Evolutionary conservation across 2,113 vertebrate genomes (phyloP).

Genomic region (Zeus faber): DNA sequence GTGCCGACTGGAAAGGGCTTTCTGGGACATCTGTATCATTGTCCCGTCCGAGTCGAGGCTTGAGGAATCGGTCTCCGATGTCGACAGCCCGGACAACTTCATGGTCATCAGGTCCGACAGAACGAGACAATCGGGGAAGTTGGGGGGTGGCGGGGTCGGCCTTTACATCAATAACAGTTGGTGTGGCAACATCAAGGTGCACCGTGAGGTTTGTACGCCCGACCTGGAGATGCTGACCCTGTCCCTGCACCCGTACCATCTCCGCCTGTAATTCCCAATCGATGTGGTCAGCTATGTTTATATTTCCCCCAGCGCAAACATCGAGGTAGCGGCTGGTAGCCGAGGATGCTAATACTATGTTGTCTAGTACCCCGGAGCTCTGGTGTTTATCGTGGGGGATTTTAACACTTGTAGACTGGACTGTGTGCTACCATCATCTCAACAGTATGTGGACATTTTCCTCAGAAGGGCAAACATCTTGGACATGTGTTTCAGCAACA

Average conservation of each 20-base stretch:
- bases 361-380: neutral
- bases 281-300: slow-evolving; percentile 8
- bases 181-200: slow-evolving; percentile 10
- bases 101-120: slow-evolving; percentile 3
- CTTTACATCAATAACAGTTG: neutral
- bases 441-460: slow-evolving; percentile 13
- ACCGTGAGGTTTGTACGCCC: neutral
- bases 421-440: neutral
- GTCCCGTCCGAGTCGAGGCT: neutral
- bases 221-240: slow-evolving; percentile 17
- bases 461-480: slow-evolving; percentile 5
- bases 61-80: neutral
- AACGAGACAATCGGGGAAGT: neutral
- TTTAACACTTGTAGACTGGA: neutral
- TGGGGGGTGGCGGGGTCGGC: slow-evolving; percentile 4
- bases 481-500: slow-evolving; percentile 17
- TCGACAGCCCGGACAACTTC: slow-evolving; percentile 8
- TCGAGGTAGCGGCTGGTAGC: neutral
- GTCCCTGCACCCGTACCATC: slow-evolving; percentile 4
- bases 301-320: slow-evolving; percentile 1
- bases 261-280: slow-evolving; percentile 8
- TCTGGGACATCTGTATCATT: slow-evolving; percentile 7
- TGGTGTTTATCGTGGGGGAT: neutral
- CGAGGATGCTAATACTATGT: slow-evolving; percentile 1
- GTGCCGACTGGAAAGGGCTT: slow-evolving; percentile 11